These are phyloP conservation scores for Standfussiana lucernea DNA, from an alignment of 2,888 invertebrate genomes.

Conservation along the genomic window DNA sequence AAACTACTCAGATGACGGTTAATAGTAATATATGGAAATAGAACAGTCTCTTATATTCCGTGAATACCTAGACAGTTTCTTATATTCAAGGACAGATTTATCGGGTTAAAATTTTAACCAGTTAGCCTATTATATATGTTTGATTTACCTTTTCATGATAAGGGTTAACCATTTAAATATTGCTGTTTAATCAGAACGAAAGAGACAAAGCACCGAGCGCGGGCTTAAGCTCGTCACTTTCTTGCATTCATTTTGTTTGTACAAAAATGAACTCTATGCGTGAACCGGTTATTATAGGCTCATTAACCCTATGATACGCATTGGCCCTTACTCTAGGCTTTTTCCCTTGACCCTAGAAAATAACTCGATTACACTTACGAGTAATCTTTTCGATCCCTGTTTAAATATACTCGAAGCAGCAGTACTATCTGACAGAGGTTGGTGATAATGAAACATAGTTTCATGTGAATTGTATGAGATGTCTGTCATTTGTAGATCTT, in stretches of 20 bases:
- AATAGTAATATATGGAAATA: not conserved
- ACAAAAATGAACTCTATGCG: not conserved
- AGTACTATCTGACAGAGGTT: not conserved
- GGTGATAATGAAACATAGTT: not conserved
- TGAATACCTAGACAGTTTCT: not conserved
- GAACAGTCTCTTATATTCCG: not conserved
- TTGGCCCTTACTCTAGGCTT: not conserved
- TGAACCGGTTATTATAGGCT: not conserved
- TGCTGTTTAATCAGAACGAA: not conserved
- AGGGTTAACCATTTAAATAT: not conserved
- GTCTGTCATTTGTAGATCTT: no score
- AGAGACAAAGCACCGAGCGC: not conserved
- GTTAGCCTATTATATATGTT: rapidly evolving
- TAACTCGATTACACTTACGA: not conserved
- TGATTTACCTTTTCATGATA: not conserved
- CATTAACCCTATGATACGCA: not conserved
- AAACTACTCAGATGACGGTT: not conserved
- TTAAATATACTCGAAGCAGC: not conserved
- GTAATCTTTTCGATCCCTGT: not conserved
- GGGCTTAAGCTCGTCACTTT: not conserved
- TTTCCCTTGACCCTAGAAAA: not conserved
- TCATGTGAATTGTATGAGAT: not conserved
- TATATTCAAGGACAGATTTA: not conserved
- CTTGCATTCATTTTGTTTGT: not conserved
- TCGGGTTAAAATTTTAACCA: not conserved